phyloP scores from a whole-genome alignment of 2,888 invertebrate genomes.

The Axea sp. region DNA sequence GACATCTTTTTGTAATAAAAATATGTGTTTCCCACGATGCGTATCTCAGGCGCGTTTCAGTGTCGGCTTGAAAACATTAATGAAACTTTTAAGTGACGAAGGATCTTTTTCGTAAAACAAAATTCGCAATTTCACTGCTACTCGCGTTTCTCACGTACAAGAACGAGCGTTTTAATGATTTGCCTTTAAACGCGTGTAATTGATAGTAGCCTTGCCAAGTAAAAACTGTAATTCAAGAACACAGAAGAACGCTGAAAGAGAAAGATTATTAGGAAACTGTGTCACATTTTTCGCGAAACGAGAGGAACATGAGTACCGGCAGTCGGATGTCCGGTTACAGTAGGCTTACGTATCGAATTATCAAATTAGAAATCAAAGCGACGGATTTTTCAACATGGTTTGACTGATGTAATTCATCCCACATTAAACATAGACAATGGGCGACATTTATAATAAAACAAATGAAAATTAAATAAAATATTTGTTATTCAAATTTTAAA shows the following conservation, averaged over 20 bases:
- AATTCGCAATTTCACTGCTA: conserved; percentile 33
- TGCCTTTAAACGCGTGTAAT: conserved; percentile 46
- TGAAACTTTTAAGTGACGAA: conserved; percentile 18
- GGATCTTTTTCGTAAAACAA: conserved; percentile 7
- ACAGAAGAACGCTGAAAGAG: conserved; percentile 1
- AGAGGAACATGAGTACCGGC: conserved; percentile 3
- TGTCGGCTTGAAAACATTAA: conserved; percentile 42
- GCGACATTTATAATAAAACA: too few relatives aligned
- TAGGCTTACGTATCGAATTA: conserved; percentile 49
- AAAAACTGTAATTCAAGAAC: conserved; percentile 33
- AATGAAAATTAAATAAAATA: conserved; percentile 3
- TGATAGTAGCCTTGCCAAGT: conserved; percentile 44
- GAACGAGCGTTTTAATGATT: conserved; percentile 29
- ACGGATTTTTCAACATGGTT: conserved; percentile 30
- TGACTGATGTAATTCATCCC: conserved; percentile 22
- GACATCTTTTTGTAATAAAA: conserved; percentile 4
- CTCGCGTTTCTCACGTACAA: conserved; percentile 44
- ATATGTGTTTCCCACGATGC: conserved; percentile 32
- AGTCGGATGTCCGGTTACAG: conserved; percentile 57
- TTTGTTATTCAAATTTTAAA: too few relatives aligned
- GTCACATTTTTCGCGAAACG: conserved; percentile 33
- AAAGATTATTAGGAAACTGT: conserved; percentile 33
- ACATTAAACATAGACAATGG: conserved; percentile 7
- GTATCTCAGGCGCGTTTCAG: conserved; percentile 34
- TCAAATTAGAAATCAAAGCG: conserved; percentile 54